Evolutionary conservation across 2,888 invertebrate species (phyloP).

Genomic region (Ametastegia equiseti): DNA sequence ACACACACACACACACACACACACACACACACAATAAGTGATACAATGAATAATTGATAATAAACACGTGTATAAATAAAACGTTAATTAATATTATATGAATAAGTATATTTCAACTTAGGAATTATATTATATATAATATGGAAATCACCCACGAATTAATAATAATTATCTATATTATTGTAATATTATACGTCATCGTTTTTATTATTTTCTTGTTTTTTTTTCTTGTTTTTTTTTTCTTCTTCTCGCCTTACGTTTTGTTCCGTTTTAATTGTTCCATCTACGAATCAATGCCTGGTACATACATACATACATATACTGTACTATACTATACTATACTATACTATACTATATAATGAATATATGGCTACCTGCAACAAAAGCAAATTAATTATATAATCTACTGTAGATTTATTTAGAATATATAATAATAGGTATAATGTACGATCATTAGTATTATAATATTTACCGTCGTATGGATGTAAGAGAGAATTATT

Average conservation of each 20-base stretch:
- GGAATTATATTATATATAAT: neutral
- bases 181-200: neutral
- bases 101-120: constrained; percentile 44
- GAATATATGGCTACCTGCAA: constrained; percentile 11
- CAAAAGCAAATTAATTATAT: constrained; percentile 35
- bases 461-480: constrained; percentile 50
- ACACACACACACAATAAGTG: constrained; percentile 20
- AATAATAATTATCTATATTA: neutral
- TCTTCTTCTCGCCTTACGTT: neutral
- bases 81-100: constrained; percentile 65
- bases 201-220: neutral
- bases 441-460: constrained; percentile 55
- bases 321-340: too few relatives aligned
- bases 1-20: constrained; percentile 1
- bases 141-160: constrained; percentile 25
- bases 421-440: too few relatives aligned
- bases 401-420: constrained; percentile 42
- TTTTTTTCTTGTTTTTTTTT: neutral
- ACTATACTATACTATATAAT: too few relatives aligned
- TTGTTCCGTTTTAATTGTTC: neutral
- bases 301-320: constrained; percentile 11
- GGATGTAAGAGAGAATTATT: constrained; percentile 71
- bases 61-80: constrained; percentile 37
- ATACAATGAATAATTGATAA: constrained; percentile 14
- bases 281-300: constrained; percentile 12